Evolutionary conservation across 1,140 invertebrate species (phyloP).

Genomic region (Daktulosphaira vitifoliae): DNA sequence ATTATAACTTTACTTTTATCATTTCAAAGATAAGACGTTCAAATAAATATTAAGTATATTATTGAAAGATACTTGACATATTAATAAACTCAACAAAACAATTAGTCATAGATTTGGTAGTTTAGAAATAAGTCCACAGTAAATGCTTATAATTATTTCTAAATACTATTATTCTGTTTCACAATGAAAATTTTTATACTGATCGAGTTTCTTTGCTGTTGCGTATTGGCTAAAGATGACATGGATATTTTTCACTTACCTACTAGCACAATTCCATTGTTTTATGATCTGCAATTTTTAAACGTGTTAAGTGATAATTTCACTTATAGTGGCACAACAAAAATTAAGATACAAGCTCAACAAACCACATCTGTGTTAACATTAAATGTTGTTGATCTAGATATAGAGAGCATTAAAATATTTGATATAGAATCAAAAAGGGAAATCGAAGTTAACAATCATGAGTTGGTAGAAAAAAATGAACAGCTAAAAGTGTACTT

Average conservation of each 20-base stretch:
- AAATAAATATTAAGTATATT: too few relatives aligned
- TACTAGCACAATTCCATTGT: not conserved
- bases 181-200: not conserved
- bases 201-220: not conserved
- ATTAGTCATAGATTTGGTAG: too few relatives aligned
- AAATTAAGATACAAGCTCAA: not conserved
- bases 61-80: too few relatives aligned
- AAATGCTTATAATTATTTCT: too few relatives aligned
- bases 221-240: not conserved
- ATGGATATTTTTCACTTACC: slow-evolving; percentile 12
- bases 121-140: too few relatives aligned
- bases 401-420: not conserved
- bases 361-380: not conserved
- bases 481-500: slow-evolving; percentile 4
- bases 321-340: not conserved
- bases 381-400: slow-evolving; percentile 5
- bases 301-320: not conserved
- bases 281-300: not conserved
- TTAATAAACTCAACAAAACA: too few relatives aligned
- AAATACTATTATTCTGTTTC: too few relatives aligned
- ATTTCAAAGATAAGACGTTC: too few relatives aligned
- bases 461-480: not conserved
- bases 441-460: not conserved
- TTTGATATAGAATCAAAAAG: not conserved
- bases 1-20: too few relatives aligned